These are phyloP conservation scores for Megalonaias nervosa DNA, from an alignment of 1,140 invertebrate species.

Conservation along the genomic window DNA sequence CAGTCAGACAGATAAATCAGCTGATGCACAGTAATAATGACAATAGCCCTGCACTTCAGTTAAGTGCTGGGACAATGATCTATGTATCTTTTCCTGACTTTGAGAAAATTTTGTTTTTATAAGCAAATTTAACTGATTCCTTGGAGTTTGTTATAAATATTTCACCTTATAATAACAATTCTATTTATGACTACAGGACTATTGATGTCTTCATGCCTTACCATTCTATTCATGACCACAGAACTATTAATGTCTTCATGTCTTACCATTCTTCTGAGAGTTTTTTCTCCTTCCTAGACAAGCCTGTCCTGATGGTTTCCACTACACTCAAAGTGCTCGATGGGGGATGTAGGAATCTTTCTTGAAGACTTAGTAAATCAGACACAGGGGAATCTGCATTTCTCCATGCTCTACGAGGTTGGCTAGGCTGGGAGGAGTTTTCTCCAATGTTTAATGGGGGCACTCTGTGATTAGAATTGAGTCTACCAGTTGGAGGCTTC, in stretches of 20 bases:
- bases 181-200: too few species aligned
- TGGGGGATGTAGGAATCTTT: slow-evolving; percentile 46
- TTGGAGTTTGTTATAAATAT: too few species aligned
- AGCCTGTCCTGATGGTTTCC: slow-evolving; percentile 52
- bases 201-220: slow-evolving; percentile 21
- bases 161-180: too few species aligned
- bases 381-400: slow-evolving; percentile 50
- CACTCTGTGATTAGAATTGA: slow-evolving; percentile 20
- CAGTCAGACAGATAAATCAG: too few species aligned
- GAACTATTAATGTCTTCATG: too few species aligned
- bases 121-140: too few species aligned
- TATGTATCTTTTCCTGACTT: too few species aligned
- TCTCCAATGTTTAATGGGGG: slow-evolving; percentile 27
- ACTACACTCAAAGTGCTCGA: slow-evolving; percentile 50
- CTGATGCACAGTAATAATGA: too few species aligned
- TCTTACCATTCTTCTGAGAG: slow-evolving; percentile 66
- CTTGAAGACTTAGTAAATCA: slow-evolving; percentile 31
- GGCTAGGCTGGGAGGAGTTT: slow-evolving; percentile 39
- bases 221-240: slow-evolving; percentile 46
- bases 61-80: too few species aligned
- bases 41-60: too few species aligned
- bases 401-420: slow-evolving; percentile 61
- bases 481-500: slow-evolving; percentile 44
- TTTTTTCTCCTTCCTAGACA: slow-evolving; percentile 62
- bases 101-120: too few species aligned